Conservation (phyloP, 2,888 invertebrate species). For the Heliconius erato region DNA sequence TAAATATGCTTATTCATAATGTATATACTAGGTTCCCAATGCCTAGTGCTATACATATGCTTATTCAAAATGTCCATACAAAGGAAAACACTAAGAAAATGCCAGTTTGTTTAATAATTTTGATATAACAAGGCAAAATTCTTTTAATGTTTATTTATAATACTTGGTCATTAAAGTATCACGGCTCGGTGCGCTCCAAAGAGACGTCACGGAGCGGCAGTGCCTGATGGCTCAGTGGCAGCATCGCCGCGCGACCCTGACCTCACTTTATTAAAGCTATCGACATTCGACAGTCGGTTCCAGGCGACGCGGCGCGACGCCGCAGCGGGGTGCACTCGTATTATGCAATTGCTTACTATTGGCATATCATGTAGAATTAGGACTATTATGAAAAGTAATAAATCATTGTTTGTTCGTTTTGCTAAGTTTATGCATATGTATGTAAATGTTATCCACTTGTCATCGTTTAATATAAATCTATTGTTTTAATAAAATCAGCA, state of each 20-base stretch:
- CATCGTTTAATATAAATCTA: neutral
- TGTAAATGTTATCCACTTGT: neutral
- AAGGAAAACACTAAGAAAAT: no score
- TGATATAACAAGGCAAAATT: neutral
- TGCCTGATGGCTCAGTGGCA: neutral
- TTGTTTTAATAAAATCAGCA: no score
- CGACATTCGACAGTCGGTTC: neutral
- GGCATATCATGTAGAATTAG: neutral
- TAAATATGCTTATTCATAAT: no score
- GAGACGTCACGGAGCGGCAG: neutral
- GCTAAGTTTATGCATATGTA: neutral
- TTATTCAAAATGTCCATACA: no score
- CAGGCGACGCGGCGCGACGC: neutral
- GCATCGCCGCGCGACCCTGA: neutral
- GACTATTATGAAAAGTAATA: neutral
- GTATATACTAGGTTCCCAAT: no score
- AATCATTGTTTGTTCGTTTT: neutral
- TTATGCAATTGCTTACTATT: neutral
- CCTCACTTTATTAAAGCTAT: neutral
- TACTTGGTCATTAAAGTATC: neutral
- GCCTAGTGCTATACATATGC: no score
- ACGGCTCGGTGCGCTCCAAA: conserved; percentile 1
- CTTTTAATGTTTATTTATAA: neutral
- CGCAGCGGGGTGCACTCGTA: neutral
- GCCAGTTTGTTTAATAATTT: no score